Evolutionary conservation across 2,797 vertebrate genomes (phyloP).

Genomic region (Sciaenops ocellatus): DNA sequence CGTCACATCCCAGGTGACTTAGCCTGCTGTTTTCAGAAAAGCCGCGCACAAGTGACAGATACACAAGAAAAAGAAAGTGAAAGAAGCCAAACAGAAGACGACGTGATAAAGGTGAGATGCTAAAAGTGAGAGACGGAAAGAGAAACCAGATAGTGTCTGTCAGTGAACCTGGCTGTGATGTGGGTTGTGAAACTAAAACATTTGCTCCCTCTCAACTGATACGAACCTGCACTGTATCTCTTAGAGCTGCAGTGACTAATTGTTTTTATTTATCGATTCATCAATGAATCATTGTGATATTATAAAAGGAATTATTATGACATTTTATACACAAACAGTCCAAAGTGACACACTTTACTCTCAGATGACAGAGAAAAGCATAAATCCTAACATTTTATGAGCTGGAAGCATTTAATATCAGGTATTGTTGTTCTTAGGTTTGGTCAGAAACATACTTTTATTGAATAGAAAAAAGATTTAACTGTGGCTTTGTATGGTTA

Average conservation of each 20-base stretch:
- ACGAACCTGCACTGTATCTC: background rate
- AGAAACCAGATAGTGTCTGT: conserved; percentile 21
- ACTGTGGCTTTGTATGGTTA: too few relatives aligned
- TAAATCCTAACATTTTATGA: background rate
- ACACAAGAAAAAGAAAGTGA: conserved; percentile 22
- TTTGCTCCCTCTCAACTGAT: conserved; percentile 28
- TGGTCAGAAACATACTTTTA: background rate
- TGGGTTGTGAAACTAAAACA: conserved; percentile 33
- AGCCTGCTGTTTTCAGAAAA: background rate
- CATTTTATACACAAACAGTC: too few relatives aligned
- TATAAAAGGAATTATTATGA: too few relatives aligned
- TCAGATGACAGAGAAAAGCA: background rate
- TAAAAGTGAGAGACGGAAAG: conserved; percentile 11
- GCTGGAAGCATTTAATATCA: background rate
- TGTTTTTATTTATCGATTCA: background rate
- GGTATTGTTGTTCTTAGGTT: background rate
- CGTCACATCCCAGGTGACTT: background rate
- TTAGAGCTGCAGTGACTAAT: background rate
- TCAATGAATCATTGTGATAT: background rate
- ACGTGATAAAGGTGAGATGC: background rate
- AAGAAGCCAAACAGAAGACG: background rate
- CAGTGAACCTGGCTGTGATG: conserved; percentile 32
- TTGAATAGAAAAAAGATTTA: too few relatives aligned
- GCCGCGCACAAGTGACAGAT: background rate
- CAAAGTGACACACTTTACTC: background rate